Conservation (phyloP, 2,888 invertebrate genomes). For the Lapara coniferarum region DNA sequence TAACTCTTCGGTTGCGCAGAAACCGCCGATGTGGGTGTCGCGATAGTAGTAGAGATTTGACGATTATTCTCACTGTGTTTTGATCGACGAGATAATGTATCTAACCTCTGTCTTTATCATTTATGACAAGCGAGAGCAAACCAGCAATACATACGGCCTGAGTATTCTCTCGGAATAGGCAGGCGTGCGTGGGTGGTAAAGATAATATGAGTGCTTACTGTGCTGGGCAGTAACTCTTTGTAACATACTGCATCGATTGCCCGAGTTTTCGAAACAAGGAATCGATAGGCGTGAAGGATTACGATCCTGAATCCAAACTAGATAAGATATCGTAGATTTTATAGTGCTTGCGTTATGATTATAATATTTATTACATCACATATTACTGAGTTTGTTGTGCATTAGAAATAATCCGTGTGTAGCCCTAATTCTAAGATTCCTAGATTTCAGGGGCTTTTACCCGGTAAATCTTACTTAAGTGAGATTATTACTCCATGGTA, state of each 20-base stretch:
- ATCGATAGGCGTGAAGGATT: too few species aligned
- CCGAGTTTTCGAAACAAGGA: too few species aligned
- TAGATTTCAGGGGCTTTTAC: too few species aligned
- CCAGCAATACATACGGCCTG: conserved; percentile 23
- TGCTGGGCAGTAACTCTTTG: conserved; percentile 50
- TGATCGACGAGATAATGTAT: conserved; percentile 42
- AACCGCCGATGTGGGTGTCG: conserved; percentile 66
- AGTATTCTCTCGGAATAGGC: conserved; percentile 31
- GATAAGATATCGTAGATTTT: too few species aligned
- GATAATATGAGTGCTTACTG: conserved; percentile 53
- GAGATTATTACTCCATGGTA: too few species aligned
- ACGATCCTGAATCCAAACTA: too few species aligned
- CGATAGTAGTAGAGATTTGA: conserved; percentile 64
- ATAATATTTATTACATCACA: too few species aligned
- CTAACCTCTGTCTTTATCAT: conserved; percentile 34
- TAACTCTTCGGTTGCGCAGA: conserved; percentile 64
- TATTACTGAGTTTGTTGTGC: too few species aligned
- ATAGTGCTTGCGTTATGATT: too few species aligned
- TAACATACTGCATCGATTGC: conserved; percentile 44
- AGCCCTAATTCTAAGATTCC: too few species aligned
- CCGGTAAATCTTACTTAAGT: too few species aligned
- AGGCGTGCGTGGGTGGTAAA: conserved; percentile 62
- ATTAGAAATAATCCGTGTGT: too few species aligned
- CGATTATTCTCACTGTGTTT: conserved; percentile 61
- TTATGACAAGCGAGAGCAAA: conserved; percentile 31